Conservation (phyloP, 2,113 vertebrate genomes). For the Corydoras maculifer region DNA sequence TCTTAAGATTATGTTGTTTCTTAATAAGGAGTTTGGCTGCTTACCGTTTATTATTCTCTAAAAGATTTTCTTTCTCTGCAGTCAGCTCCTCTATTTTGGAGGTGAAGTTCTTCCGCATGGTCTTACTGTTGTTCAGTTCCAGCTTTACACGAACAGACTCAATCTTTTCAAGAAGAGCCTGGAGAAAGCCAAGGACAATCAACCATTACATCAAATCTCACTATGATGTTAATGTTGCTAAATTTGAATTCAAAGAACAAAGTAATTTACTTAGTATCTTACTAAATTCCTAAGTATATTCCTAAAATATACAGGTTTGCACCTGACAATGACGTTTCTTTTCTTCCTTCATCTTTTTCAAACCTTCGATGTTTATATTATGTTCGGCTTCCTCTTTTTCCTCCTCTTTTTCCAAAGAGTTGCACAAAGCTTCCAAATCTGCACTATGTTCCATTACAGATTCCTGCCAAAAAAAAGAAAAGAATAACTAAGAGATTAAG, state of each 20-base stretch:
- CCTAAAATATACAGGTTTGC: not conserved
- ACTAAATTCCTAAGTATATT: too few relatives aligned
- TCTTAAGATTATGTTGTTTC: not conserved
- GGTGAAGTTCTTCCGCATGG: constrained; percentile 69
- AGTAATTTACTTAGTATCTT: too few relatives aligned
- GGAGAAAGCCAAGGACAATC: constrained; percentile 48
- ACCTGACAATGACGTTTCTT: constrained; percentile 77
- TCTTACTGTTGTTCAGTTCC: constrained; percentile 66
- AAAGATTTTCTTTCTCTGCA: constrained; percentile 71
- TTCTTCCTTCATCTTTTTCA: constrained; percentile 70
- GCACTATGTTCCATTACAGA: constrained; percentile 62
- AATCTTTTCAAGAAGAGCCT: constrained; percentile 69
- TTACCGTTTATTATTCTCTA: constrained; percentile 72
- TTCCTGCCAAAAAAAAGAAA: constrained; percentile 53
- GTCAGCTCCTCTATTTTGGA: constrained; percentile 76
- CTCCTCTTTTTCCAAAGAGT: constrained; percentile 70
- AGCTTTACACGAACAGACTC: constrained; percentile 77
- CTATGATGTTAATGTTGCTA: too few relatives aligned
- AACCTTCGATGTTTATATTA: constrained; percentile 65
- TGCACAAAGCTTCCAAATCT: constrained; percentile 47
- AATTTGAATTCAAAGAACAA: too few relatives aligned
- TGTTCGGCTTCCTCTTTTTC: constrained; percentile 69
- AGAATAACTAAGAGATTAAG: constrained; percentile 38
- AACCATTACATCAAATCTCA: not conserved
- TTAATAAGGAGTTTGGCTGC: not conserved